phyloP scores from a whole-genome alignment of 2,888 invertebrate genomes.

The Biston betularia region DNA sequence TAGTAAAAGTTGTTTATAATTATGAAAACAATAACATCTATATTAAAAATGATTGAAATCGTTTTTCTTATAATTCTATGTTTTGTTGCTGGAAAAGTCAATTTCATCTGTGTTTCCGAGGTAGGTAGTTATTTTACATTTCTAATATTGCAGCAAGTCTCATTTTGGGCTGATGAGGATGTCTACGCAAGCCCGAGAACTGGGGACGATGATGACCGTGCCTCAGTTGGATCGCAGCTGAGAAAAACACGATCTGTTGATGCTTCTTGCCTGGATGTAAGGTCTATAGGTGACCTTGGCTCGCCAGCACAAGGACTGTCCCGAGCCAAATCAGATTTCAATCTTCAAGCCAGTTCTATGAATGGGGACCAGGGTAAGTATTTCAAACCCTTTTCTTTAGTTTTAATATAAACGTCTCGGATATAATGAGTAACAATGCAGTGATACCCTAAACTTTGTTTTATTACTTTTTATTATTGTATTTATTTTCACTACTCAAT shows the following conservation, averaged over 20 bases:
- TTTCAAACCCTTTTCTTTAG: not conserved
- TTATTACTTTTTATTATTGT: no score
- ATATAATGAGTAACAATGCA: no score
- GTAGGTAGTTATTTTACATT: not conserved
- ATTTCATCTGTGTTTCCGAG: no score
- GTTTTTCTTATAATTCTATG: no score
- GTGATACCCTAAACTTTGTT: no score
- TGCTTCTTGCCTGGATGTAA: slow-evolving; percentile 94
- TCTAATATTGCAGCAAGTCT: slow-evolving; percentile 88
- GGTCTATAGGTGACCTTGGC: slow-evolving; percentile 89
- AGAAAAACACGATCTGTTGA: slow-evolving; percentile 96
- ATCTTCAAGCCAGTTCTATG: slow-evolving; percentile 91
- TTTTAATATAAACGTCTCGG: not conserved
- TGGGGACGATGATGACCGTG: slow-evolving; percentile 90
- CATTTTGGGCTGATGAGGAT: slow-evolving; percentile 93
- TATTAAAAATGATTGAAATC: no score
- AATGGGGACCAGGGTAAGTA: slow-evolving; percentile 88
- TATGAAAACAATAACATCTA: no score
- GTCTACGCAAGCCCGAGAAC: slow-evolving; percentile 88
- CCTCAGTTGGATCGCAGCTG: slow-evolving; percentile 91
- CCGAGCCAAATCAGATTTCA: slow-evolving; percentile 95
- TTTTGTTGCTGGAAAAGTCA: no score
- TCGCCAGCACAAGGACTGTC: slow-evolving; percentile 89
- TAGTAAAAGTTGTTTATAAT: no score
- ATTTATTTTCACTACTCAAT: no score